A percentile compares a stretch with the other conserved stretches of the same genome.
Conservation (phyloP, 2,797 vertebrate genomes). For the Decapterus maruadsi region DNA sequence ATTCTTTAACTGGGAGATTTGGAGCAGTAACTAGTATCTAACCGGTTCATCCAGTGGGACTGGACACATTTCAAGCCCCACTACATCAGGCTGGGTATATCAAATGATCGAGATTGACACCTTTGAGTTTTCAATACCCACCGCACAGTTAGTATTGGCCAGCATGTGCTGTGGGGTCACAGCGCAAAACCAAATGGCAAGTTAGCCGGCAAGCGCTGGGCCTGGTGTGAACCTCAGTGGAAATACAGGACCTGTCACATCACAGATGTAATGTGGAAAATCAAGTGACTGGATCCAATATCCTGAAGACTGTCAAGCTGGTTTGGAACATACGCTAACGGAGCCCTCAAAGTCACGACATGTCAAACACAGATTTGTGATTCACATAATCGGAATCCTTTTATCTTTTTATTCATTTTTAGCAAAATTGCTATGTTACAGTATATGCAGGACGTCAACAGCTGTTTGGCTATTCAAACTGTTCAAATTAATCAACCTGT, state of each 20-base stretch:
- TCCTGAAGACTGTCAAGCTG: slow-evolving; percentile 15
- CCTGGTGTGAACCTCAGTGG: slow-evolving; percentile 26
- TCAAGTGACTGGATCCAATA: slow-evolving; percentile 46
- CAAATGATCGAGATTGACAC: slow-evolving; percentile 29
- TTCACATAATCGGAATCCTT: slow-evolving; percentile 14
- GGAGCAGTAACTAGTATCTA: neutral
- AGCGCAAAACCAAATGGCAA: slow-evolving; percentile 15
- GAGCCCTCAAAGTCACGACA: slow-evolving; percentile 37
- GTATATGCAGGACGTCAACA: slow-evolving; percentile 1
- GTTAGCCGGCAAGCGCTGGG: slow-evolving; percentile 22
- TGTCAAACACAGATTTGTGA: slow-evolving; percentile 29
- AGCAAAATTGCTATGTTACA: slow-evolving; percentile 16
- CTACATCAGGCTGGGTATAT: neutral
- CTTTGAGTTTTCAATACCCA: slow-evolving; percentile 21
- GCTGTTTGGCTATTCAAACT: slow-evolving; percentile 1
- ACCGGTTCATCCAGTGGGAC: neutral
- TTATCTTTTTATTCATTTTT: slow-evolving; percentile 15
- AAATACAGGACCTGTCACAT: slow-evolving; percentile 48
- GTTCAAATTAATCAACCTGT: neutral
- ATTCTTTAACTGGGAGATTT: neutral
- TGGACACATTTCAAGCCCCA: neutral
- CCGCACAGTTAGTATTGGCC: neutral
- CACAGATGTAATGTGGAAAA: slow-evolving; percentile 52
- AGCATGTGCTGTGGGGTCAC: slow-evolving; percentile 28
- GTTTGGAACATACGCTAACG: neutral